Conservation (phyloP, 1,140 invertebrate genomes). For the Teleogryllus occipitalis region DNA sequence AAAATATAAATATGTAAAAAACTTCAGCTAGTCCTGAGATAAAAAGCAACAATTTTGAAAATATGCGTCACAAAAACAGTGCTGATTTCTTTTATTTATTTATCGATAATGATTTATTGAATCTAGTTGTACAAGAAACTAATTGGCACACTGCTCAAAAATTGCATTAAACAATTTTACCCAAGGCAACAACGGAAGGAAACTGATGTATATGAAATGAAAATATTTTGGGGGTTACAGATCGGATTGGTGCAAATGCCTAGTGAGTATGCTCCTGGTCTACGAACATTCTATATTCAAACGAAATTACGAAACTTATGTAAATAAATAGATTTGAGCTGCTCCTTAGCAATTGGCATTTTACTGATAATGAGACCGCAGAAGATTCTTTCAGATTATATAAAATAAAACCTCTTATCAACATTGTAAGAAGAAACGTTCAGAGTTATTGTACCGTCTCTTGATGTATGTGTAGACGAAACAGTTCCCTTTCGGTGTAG, state of each 20-base stretch:
- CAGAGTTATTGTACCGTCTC: conserved; percentile 29
- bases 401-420: conserved; percentile 31
- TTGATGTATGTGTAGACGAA: conserved; percentile 35
- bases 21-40: too few relatives aligned
- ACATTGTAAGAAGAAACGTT: conserved; percentile 29
- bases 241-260: conserved; percentile 20
- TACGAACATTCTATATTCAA: conserved; percentile 28
- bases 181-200: conserved; percentile 14
- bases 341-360: conserved; percentile 33
- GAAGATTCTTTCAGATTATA: conserved; percentile 27
- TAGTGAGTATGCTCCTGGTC: conserved; percentile 18
- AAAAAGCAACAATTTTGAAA: too few relatives aligned
- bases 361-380: conserved; percentile 28
- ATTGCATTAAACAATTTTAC: background rate
- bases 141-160: too few relatives aligned
- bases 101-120: too few relatives aligned
- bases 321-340: conserved; percentile 33
- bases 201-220: conserved; percentile 20
- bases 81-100: too few relatives aligned
- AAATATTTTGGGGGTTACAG: conserved; percentile 22
- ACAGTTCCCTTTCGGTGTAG: conserved; percentile 36
- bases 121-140: too few relatives aligned
- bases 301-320: conserved; percentile 33
- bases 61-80: too few relatives aligned
- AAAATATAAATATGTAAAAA: too few relatives aligned